Base-by-base conservation (phyloP, 2,888 invertebrate species). In the Augiades crinisus region DNA sequence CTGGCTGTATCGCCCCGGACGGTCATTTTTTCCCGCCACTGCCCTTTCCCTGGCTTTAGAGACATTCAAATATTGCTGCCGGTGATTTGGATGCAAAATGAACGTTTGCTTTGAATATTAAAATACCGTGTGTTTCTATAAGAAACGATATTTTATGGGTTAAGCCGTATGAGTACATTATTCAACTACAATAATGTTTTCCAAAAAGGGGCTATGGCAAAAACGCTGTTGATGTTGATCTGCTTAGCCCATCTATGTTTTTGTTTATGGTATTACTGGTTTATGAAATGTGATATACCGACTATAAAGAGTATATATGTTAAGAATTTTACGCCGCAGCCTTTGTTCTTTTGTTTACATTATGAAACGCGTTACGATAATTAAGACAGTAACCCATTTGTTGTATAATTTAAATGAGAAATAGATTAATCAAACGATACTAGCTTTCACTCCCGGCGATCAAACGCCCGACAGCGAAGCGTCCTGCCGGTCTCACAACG, bases 401-500 rank as follows among this genome's bases (percentile, higher is more conserved):
- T 74, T 77, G 75, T 81, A 77, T 80, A 75, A 83, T 81, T 84
- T 81, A 75, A 84, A 84, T 80, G 72, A 69, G 74, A 76, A 78
- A 75, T 66, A 83, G 78, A 83, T 86, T 82, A 81, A 84, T 85
- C 81, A 83, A 81, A 82, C 81, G 76, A 80, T 81, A 83, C 74
- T 71, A 75, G 73, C 76, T 78, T 78, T 78, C 72, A 75, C 75
- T 78, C 66, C 72, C 64, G 72, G 69, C 76, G 71, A 72, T 80
- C 78, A 83, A 82, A 80, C 80, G 78, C 78, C 73, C 75, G 81
- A 85, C 83, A 85, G 5, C 3, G 19, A 19, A 30, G 69, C 77
- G 74, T 80, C 76, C 76, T 81, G 78, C 75, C 74, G 79, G 78
- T 82, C 81, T 74, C 78, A 81, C 78, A 77, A 73, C 69, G 69